Conservation (phyloP, 2,113 vertebrate species). For the Phaethon lepturus region DNA sequence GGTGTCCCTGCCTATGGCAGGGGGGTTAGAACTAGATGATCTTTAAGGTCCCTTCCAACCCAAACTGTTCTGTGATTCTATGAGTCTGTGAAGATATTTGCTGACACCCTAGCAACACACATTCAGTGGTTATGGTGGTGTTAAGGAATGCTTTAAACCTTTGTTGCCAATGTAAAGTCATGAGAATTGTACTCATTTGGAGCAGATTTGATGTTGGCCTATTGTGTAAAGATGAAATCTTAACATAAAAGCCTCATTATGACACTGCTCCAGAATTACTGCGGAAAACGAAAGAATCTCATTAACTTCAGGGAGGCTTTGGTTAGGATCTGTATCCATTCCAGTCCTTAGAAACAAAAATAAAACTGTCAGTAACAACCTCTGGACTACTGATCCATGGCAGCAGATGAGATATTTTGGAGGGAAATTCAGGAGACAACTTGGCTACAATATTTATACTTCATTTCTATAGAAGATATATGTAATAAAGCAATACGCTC, state of each 20-base stretch:
- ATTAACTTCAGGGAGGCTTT: background rate
- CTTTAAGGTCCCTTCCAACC: too few species aligned
- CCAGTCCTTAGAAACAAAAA: background rate
- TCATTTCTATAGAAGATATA: background rate
- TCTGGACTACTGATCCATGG: background rate
- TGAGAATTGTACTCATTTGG: background rate
- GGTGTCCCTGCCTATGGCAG: too few species aligned
- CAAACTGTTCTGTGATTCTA: too few species aligned
- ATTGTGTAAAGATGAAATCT: background rate
- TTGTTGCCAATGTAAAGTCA: background rate
- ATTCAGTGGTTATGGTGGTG: background rate
- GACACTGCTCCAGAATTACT: background rate
- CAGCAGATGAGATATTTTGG: background rate
- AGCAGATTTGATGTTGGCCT: background rate
- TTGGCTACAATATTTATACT: background rate
- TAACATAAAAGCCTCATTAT: background rate
- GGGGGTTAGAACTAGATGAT: too few species aligned
- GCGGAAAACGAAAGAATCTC: slow-evolving; percentile 10
- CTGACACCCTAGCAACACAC: background rate
- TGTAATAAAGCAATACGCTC: background rate
- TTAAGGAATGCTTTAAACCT: slow-evolving; percentile 32
- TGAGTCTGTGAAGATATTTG: background rate
- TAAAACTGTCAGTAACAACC: background rate
- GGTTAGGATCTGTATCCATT: background rate
- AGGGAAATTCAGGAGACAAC: background rate